Evolutionary conservation across 2,888 invertebrate genomes (phyloP).

Genomic region (Xestia xanthographa): DNA sequence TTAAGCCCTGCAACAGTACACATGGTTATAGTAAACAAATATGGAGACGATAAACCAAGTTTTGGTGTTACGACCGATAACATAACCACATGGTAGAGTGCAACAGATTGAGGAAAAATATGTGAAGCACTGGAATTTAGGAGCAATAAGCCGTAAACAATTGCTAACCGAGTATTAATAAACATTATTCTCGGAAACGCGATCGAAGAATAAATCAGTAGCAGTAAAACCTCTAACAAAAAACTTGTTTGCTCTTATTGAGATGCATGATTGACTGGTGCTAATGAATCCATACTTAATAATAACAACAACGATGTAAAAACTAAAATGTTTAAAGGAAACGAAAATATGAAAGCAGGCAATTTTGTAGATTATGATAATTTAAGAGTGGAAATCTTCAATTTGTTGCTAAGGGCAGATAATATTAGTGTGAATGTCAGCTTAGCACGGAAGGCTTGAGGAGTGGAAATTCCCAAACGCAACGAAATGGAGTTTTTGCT

Average conservation of each 20-base stretch:
- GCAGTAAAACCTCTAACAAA: slow-evolving; percentile 23
- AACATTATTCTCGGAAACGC: slow-evolving; percentile 67
- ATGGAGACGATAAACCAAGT: slow-evolving; percentile 59
- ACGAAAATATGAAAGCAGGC: slow-evolving; percentile 13
- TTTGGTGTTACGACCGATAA: slow-evolving; percentile 68
- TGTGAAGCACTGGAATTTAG: slow-evolving; percentile 60
- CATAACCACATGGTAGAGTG: slow-evolving; percentile 68
- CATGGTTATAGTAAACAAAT: slow-evolving; percentile 51
- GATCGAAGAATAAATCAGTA: slow-evolving; percentile 44
- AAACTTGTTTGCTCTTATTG: slow-evolving; percentile 38
- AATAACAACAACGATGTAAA: slow-evolving; percentile 1
- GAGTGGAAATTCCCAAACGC: slow-evolving; percentile 6
- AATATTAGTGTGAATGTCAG: neutral
- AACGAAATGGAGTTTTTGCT: neutral
- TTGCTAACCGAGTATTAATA: slow-evolving; percentile 63
- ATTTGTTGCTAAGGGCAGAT: slow-evolving; percentile 31
- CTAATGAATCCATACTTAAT: slow-evolving; percentile 27
- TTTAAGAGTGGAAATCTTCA: slow-evolving; percentile 33
- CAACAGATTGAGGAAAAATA: slow-evolving; percentile 83
- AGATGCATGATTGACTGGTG: slow-evolving; percentile 39
- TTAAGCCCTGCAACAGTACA: neutral
- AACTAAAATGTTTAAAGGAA: slow-evolving; percentile 27
- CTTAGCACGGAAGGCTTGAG: neutral
- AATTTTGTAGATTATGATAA: slow-evolving; percentile 19
- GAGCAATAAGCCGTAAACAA: slow-evolving; percentile 69